Conservation (phyloP, 2,888 invertebrate species). For the Clivina fossor region DNA sequence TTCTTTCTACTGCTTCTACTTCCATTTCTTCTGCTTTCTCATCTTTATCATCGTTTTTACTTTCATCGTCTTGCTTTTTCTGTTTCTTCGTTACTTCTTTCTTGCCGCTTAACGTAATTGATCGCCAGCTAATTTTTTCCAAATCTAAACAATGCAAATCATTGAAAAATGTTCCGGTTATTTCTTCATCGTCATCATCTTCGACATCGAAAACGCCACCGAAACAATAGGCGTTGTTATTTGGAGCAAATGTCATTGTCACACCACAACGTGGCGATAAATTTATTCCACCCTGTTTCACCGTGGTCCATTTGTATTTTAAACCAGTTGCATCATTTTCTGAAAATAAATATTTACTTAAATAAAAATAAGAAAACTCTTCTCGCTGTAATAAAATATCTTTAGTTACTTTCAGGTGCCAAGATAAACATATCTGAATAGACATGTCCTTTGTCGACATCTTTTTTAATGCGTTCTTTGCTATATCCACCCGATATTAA, state of each 20-base stretch:
- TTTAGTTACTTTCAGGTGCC: slow-evolving; percentile 62
- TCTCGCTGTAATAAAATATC: not conserved
- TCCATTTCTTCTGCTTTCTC: slow-evolving; percentile 49
- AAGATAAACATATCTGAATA: slow-evolving; percentile 72
- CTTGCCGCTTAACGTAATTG: slow-evolving; percentile 58
- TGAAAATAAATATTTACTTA: slow-evolving; percentile 45
- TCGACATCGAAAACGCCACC: slow-evolving; percentile 86
- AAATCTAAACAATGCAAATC: slow-evolving; percentile 77
- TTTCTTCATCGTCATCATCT: slow-evolving; percentile 68
- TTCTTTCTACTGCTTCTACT: slow-evolving; percentile 45
- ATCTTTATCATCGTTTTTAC: slow-evolving; percentile 45
- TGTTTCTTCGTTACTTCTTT: slow-evolving; percentile 50
- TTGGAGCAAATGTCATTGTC: slow-evolving; percentile 63
- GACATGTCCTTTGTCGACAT: slow-evolving; percentile 70
- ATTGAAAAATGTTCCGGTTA: slow-evolving; percentile 79
- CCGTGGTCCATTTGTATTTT: slow-evolving; percentile 72
- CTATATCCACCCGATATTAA: slow-evolving; percentile 78
- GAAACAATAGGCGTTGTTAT: slow-evolving; percentile 74
- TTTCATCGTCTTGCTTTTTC: slow-evolving; percentile 52
- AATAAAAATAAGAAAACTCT: not conserved
- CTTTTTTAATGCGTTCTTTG: slow-evolving; percentile 71
- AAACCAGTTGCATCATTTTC: slow-evolving; percentile 61
- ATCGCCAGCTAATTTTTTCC: slow-evolving; percentile 73
- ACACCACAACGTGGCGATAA: slow-evolving; percentile 72
- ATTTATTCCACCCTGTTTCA: slow-evolving; percentile 66